Evolutionary conservation across 2,797 vertebrate species (phyloP).

Genomic region (Sebastes jordani): DNA sequence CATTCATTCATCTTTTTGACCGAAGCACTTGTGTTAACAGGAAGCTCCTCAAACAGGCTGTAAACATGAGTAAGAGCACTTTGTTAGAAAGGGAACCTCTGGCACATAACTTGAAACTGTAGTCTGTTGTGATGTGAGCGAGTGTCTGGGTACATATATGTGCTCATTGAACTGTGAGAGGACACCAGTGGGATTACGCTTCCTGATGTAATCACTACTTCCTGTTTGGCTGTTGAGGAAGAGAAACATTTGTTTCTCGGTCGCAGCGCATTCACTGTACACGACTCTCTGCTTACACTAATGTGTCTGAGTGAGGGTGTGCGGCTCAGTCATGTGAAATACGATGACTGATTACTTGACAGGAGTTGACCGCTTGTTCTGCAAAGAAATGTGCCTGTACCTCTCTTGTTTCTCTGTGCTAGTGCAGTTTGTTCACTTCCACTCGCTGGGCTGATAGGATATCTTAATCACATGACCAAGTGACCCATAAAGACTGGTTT

Average conservation of each 20-base stretch:
- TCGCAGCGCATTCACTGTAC: neutral
- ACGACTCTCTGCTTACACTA: neutral
- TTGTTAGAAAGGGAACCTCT: neutral
- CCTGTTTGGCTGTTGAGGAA: slow-evolving; percentile 52
- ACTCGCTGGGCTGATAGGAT: slow-evolving; percentile 15
- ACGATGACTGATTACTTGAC: slow-evolving; percentile 17
- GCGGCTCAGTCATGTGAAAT: neutral
- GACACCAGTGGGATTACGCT: slow-evolving; percentile 50
- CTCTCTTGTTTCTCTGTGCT: slow-evolving; percentile 11
- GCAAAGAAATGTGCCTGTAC: neutral
- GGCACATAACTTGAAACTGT: neutral
- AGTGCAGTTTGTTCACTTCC: slow-evolving; percentile 19
- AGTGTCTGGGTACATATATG: neutral
- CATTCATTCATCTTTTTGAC: neutral
- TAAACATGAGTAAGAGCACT: neutral
- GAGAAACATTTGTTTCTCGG: slow-evolving; percentile 22
- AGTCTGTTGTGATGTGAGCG: slow-evolving; percentile 5
- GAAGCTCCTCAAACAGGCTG: neutral
- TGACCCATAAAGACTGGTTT: slow-evolving; percentile 25
- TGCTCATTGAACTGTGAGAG: slow-evolving; percentile 56
- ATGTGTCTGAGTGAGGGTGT: neutral
- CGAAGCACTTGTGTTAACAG: neutral
- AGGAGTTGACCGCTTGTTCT: slow-evolving; percentile 17
- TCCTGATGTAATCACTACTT: slow-evolving; percentile 62
- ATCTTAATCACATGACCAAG: slow-evolving; percentile 32